These are phyloP conservation scores for Parus major DNA, from an alignment of 2,113 vertebrate genomes.

Conservation along the genomic window DNA sequence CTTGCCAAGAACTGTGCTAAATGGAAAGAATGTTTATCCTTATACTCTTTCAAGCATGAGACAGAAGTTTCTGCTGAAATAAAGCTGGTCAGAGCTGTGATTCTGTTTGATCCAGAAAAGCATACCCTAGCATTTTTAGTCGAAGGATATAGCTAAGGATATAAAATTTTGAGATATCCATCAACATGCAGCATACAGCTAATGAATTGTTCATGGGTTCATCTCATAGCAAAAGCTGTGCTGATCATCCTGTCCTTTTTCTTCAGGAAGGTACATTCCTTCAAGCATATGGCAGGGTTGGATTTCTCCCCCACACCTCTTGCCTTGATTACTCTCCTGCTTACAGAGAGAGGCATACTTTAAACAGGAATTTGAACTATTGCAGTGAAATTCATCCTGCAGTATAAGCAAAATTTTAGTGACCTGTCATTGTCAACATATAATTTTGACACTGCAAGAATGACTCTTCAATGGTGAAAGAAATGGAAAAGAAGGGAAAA, in stretches of 20 bases:
- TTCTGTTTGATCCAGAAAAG: not conserved
- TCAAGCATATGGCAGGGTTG: not conserved
- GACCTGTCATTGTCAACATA: not conserved
- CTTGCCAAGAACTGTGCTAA: slow-evolving; percentile 21
- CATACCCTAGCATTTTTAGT: not conserved
- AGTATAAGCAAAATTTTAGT: slow-evolving; percentile 7
- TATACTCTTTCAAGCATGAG: not conserved
- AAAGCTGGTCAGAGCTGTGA: not conserved
- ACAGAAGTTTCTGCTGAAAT: not conserved
- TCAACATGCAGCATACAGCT: not conserved
- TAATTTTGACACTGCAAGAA: not conserved
- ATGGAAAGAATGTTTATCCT: not conserved
- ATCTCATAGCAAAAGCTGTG: not conserved
- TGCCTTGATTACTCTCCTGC: not conserved
- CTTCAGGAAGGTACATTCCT: not conserved
- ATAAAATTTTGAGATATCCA: not conserved
- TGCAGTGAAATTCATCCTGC: not conserved
- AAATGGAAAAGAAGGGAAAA: not conserved
- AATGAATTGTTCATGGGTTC: not conserved
- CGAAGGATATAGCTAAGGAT: not conserved
- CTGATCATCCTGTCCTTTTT: not conserved
- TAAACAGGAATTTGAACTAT: not conserved
- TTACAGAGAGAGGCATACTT: not conserved
- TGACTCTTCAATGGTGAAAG: not conserved
- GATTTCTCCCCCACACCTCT: not conserved